Evolutionary conservation across 2,888 invertebrate species (phyloP), one percentile per base, ranked within the genome.

Genomic region (Trichogramma dendrolimi): DNA sequence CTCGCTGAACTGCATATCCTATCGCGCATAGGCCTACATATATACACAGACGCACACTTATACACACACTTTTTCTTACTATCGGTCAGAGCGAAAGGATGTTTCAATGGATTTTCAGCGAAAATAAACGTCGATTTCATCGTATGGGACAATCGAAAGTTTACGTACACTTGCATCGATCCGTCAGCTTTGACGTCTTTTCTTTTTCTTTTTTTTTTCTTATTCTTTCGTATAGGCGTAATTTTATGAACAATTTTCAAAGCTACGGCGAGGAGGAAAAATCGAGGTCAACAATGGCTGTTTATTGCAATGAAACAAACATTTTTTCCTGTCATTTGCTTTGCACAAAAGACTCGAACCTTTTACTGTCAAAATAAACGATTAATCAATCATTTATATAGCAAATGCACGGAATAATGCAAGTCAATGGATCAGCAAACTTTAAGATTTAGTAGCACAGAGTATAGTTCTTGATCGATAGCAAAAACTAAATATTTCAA

Each of bases 401-500:
- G 27, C 27, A 27, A 27, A 44, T 39, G n/a, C 51, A 8, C 11
- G 49, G 42, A 38, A 43, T 40, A 43, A 42, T 51, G 46, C 52
- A 58, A 53, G 52, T 58, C 53, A 52, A 52, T 58, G 40, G 58
- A 47, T 58, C 46, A 27, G 14, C 46, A 53, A 47, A 14, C 48
- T 10, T 46, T 39, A n/a, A 47, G 64, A 64, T 70, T 71, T 68
- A 68, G 71, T 75, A 76, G 75, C 73, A 75, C 75, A 77, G 73
- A 73, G 66, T 69, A 70, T 60, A 65, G 48, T 27, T 27, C 27
- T 27, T 27, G 27, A 27, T 27, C 2, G 27, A 27, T 27, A 27
- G 27, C 27, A 27, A 27, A 27, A 27, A 27, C 27, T 27, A 27
- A 27, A 27, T 27, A 27, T 27, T 27, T 27, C 27, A 27, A 27